Base-by-base conservation (phyloP, 2,113 vertebrate species). In the Andinoacara biseriatus region DNA sequence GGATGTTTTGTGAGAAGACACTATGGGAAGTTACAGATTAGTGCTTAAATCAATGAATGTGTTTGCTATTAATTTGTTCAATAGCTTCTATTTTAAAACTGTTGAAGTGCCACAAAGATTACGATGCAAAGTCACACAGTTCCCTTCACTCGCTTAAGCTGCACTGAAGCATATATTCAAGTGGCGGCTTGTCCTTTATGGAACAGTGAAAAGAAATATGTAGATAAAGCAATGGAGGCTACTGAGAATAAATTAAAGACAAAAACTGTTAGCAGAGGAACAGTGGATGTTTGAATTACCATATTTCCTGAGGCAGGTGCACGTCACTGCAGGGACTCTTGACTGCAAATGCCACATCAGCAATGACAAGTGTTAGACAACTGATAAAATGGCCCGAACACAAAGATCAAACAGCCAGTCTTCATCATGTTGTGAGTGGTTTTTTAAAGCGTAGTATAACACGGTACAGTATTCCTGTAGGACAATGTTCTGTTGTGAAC, bases 401-500 rank as follows among this genome's bases (percentile, higher is more conserved):
- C 38, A 40, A 31, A n/a, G 5, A 35, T 17, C 6, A 29, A 24
- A 24, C 29, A 26, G 40, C 18, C 38, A 18, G 2, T 75, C 18
- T 9, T 46, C 29, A 24, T 10, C 59, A 63, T 52, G 14, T 17
- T 76, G 26, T 0, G 14, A 46, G 40, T 20, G 7, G 13, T 58
- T 18, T 59, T 56, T 20, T 43, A 31, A 57, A 65, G 18, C 22
- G 3, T 59, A 26, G 24, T 2, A 29, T 35, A 13, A 26, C 15
- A 15, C 52, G 38, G 40, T 72, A 1, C 11, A 2, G 10, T 22
- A 22, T 74, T 17, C 56, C 6, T 31, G 38, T 17, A 18, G 43
- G 58, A 46, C 17, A 26, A 52, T 49, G 3, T 0, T 67, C 14
- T 26, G n/a, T 38, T 49, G 58, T 22, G 59, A 10, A 0, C 5